Conservation (phyloP, 2,113 vertebrate species). For the Colistium nudipinnis region DNA sequence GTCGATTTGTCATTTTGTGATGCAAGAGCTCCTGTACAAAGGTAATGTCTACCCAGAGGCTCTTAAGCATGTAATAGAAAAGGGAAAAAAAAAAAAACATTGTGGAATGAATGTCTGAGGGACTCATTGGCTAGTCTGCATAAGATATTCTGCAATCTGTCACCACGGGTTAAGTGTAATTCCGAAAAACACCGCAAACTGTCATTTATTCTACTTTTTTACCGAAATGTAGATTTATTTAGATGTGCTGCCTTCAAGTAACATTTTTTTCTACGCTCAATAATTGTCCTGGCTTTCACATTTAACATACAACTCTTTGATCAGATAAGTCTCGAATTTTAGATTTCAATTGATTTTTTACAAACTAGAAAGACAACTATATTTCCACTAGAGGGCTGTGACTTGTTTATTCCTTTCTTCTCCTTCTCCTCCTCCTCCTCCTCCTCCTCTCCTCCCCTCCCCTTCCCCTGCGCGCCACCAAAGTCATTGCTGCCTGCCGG, state of each 20-base stretch:
- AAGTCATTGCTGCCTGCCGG: conserved; percentile 12
- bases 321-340: conserved; percentile 19
- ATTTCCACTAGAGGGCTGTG: conserved; percentile 55
- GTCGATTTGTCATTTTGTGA: conserved; percentile 96
- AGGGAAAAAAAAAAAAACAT: conserved; percentile 34
- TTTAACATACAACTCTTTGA: conserved; percentile 19
- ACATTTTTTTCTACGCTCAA: background rate
- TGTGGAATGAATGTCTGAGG: conserved; percentile 58
- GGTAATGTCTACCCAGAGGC: conserved; percentile 92
- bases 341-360: background rate
- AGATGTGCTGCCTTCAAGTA: conserved; percentile 2
- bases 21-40: conserved; percentile 90
- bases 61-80: conserved; percentile 74
- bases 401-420: conserved; percentile 19
- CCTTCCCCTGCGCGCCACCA: conserved; percentile 21
- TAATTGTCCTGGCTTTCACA: background rate
- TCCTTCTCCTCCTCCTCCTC: no score
- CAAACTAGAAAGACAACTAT: background rate
- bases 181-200: conserved; percentile 45
- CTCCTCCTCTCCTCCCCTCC: no score
- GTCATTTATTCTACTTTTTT: conserved; percentile 29
- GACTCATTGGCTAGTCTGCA: conserved; percentile 63
- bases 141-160: conserved; percentile 44
- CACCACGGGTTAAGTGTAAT: conserved; percentile 46
- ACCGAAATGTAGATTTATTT: no score